These are phyloP conservation scores for Morbakka virulenta DNA, from an alignment of 30 jellyfish, hydroid and myxozoan species.

Conservation along the genomic window DNA sequence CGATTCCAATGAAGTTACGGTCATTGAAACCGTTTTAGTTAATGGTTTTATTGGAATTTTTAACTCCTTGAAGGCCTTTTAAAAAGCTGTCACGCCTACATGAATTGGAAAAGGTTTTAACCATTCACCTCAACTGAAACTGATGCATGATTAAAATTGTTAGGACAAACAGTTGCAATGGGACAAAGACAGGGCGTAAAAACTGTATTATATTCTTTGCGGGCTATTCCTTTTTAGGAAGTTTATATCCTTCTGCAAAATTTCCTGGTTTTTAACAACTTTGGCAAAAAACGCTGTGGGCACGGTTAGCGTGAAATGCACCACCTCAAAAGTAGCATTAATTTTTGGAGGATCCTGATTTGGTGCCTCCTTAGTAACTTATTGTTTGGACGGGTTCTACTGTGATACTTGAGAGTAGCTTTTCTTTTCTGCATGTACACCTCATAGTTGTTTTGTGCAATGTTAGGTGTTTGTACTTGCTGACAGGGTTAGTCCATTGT, in stretches of 20 bases:
- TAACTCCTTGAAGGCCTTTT: slow-evolving; percentile 4
- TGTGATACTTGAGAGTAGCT: no score
- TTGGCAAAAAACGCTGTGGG: slow-evolving; percentile 26
- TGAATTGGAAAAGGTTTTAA: slow-evolving; percentile 19
- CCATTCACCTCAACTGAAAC: slow-evolving; percentile 23
- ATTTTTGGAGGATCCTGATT: no score
- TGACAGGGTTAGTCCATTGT: no score
- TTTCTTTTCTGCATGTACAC: no score
- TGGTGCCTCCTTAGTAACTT: no score
- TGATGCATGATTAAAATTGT: slow-evolving; percentile 44
- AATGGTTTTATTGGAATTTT: no score
- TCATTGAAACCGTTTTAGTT: no score
- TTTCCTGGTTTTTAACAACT: slow-evolving; percentile 34
- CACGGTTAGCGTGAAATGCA: no score
- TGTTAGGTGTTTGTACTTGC: no score
- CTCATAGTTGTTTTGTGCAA: no score
- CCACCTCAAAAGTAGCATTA: slow-evolving; percentile 9
- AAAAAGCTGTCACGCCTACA: slow-evolving; percentile 20
- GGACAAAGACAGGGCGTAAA: slow-evolving; percentile 28
- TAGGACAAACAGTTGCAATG: slow-evolving; percentile 45
- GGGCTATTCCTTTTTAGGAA: slow-evolving; percentile 24
- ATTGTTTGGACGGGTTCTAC: no score
- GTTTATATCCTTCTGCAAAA: slow-evolving; percentile 51
- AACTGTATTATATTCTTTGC: slow-evolving; percentile 21
- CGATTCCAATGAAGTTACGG: slow-evolving; percentile 40